These are phyloP conservation scores for Monopis laevigella DNA, from an alignment of 2,888 invertebrate species.

Conservation along the genomic window DNA sequence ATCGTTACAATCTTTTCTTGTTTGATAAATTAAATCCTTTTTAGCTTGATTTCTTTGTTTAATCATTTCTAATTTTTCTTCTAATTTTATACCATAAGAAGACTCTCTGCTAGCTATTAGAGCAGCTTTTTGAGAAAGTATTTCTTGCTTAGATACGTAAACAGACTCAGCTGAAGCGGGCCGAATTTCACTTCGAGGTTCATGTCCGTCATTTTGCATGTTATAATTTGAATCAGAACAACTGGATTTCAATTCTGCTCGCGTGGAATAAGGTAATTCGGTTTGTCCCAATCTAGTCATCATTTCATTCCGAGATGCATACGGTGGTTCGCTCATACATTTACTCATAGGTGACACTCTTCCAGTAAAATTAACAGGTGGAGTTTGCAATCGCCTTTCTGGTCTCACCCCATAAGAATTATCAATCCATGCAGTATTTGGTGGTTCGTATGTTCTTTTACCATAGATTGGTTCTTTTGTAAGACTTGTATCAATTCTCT, in stretches of 20 bases:
- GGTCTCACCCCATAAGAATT: conserved; percentile 47
- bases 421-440: conserved; percentile 50
- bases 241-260: conserved; percentile 51
- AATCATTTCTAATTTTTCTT: conserved; percentile 61
- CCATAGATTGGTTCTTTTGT: conserved; percentile 49
- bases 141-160: conserved; percentile 61
- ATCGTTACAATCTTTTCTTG: conserved; percentile 57
- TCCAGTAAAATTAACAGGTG: conserved; percentile 39
- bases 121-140: conserved; percentile 59
- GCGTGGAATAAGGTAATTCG: conserved; percentile 47
- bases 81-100: conserved; percentile 40
- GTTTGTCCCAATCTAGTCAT: conserved; percentile 44
- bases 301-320: conserved; percentile 54
- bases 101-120: conserved; percentile 54
- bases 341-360: conserved; percentile 52
- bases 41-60: conserved; percentile 63
- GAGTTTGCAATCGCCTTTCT: conserved; percentile 52
- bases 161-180: conserved; percentile 58
- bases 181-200: conserved; percentile 37
- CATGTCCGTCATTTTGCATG: conserved; percentile 37
- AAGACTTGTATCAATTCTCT: conserved; percentile 40
- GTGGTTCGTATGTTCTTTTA: conserved; percentile 55
- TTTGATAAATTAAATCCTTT: conserved; percentile 62
- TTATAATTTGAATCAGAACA: conserved; percentile 50
- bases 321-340: conserved; percentile 60